Conservation (phyloP, 2,888 invertebrate species). For the Sinelater perroti region DNA sequence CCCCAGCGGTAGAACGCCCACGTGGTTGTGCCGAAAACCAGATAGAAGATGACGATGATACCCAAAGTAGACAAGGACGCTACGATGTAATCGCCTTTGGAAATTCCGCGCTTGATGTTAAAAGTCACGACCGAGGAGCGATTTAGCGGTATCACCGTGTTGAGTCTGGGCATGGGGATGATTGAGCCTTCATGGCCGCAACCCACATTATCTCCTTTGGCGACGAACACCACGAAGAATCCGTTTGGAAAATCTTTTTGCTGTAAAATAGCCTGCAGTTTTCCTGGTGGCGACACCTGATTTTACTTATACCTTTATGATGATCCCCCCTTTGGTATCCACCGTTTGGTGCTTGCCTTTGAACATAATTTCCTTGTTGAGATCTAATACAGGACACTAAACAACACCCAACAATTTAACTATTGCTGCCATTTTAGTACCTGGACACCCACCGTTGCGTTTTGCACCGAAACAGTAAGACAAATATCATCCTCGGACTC, state of each 20-base stretch:
- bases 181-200: conserved; percentile 57
- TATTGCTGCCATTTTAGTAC: neutral
- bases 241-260: conserved; percentile 71
- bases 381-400: conserved; percentile 86
- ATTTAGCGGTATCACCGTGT: conserved; percentile 28
- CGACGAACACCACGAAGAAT: conserved; percentile 82
- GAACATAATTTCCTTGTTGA: conserved; percentile 74
- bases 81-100: conserved; percentile 68
- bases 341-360: conserved; percentile 79
- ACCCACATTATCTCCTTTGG: conserved; percentile 72
- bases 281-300: neutral
- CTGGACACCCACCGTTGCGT: conserved; percentile 66
- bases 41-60: conserved; percentile 65
- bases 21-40: conserved; percentile 58
- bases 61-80: conserved; percentile 66
- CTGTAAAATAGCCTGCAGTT: too few relatives aligned
- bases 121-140: conserved; percentile 61
- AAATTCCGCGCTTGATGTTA: conserved; percentile 65
- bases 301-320: conserved; percentile 73
- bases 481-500: conserved; percentile 74
- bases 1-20: conserved; percentile 43
- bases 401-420: conserved; percentile 47
- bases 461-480: conserved; percentile 82
- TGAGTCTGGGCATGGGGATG: conserved; percentile 50
- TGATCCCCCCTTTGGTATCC: conserved; percentile 78